Evolutionary conservation across 2,888 invertebrate genomes (phyloP), one percentile per base, ranked within the genome.

Genomic region (Operophtera brumata): DNA sequence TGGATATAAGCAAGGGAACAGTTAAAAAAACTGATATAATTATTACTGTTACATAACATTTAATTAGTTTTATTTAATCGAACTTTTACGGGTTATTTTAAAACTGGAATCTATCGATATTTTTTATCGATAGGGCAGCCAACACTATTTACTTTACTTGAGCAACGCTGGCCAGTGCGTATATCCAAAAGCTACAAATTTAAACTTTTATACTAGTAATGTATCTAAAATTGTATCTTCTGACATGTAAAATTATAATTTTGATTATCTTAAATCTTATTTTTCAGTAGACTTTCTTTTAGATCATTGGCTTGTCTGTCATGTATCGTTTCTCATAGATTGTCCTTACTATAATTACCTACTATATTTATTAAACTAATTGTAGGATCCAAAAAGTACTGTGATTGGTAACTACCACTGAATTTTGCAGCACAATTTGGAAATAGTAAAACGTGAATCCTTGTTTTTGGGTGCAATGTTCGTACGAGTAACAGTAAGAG

Each of bases 321-420:
- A 49, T 54, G 40, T 58, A 56, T 57, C 50, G 44, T 56, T 56
- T 56, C 37, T 48, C 51, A 51, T 47, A 34, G 36, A 13, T 40
- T 54, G 59, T 47, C 58, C 61, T 63, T 65, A 65, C 64, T 64
- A 63, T 69, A 30, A 30, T 54, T 66, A 60, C 69, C 69, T 71
- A 77, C 74, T 79, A 75, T 79, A 80, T 77, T 73, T 71, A 73
- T 75, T 75, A 69, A 73, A 66, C 52, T 75, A 72, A 72, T 75
- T 66, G 77, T 86, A 85, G 80, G 73, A 80, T 81, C 77, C 80
- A 76, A 76, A 46, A 69, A 73, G 82, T 86, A 87, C 87, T 86
- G 86, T 86, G 84, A 86, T 84, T 77, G 75, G 83, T 82, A 80
- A 80, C 80, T 84, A 84, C 83, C 80, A 71, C 70, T 71, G 66